Evolutionary conservation across 2,113 vertebrate genomes (phyloP), one percentile per base, ranked within the genome.

Genomic region (Prionailurus viverrinus): DNA sequence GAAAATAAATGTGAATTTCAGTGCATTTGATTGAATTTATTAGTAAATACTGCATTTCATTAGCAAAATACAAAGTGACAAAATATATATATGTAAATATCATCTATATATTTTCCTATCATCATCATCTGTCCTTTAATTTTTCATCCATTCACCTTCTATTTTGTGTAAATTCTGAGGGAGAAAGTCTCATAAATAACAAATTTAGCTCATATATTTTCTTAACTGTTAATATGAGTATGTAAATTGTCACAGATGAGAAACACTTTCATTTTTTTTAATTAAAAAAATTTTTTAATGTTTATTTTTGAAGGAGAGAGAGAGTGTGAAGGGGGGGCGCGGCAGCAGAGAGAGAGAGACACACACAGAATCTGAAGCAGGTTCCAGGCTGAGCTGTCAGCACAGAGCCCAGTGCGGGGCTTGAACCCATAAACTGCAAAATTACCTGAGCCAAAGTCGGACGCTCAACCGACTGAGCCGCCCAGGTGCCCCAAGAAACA

Each of bases 141-240:
- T 4, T 4, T 53, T 4, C 13, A 68, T 45, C 23, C 45, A 65
- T 58, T 5, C 29, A 79, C 25, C 1, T 89, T 48, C 21, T 93
- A 27, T 73, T 89, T 86, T 92, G 15, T 92, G 16, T 71, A 74
- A 39, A 71, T n/a, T 88, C 18, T 76, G 71, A 81, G 63, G 29
- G 19, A 48, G n/a, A 21, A 61, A 27, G 3, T 55, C 10, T 68
- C 36, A 93, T 82, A 92, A 53, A 90, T 94, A 93, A 73, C 3
- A 55, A 76, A 48, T 69, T 4, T 81, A 55, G 12, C 33, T 89
- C 61, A 58, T 11, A 51, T 3, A 3, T n/a, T 63, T 3, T 95
- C 69, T 97, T 97, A 90, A 82, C 12, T 86, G 31, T 95, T 96
- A 66, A 81, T 93, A 41, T 79, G 85, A 92, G 53, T 97, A 69